These are phyloP conservation scores for Scalopus aquaticus DNA, from an alignment of 2,113 vertebrate species.

Conservation along the genomic window DNA sequence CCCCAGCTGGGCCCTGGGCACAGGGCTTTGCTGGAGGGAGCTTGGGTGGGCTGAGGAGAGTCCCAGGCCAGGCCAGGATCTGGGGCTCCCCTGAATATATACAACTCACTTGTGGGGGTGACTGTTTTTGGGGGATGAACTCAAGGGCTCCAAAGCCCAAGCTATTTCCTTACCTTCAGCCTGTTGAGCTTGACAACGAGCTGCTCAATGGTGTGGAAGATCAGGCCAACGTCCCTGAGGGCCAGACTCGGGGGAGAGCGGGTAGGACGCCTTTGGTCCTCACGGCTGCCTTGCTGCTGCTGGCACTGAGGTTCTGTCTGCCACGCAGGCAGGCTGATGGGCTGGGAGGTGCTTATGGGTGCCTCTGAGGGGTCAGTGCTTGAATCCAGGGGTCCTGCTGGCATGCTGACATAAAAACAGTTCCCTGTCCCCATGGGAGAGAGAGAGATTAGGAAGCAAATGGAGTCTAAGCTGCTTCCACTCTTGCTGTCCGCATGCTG, in stretches of 20 bases:
- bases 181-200: slow-evolving; percentile 81
- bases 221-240: slow-evolving; percentile 69
- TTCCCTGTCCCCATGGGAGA: slow-evolving; percentile 79
- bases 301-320: not conserved
- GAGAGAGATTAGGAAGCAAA: not conserved
- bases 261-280: not conserved
- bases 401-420: slow-evolving; percentile 85
- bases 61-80: not conserved
- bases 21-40: not conserved
- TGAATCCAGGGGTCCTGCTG: slow-evolving; percentile 51
- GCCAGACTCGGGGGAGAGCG: not conserved
- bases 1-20: not conserved
- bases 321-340: not conserved
- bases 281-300: not conserved
- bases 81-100: not conserved
- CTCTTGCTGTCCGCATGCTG: not conserved
- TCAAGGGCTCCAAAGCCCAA: not conserved
- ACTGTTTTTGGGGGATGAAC: too few relatives aligned
- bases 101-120: not conserved
- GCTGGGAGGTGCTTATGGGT: not conserved
- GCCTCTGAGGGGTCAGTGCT: slow-evolving; percentile 37
- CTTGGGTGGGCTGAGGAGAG: not conserved
- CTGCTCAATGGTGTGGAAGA: slow-evolving; percentile 83
- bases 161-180: slow-evolving; percentile 77
- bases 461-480: accelerated